Evolutionary conservation across 2,113 vertebrate species (phyloP), one percentile per base, ranked within the genome.

Genomic region (Sphyrna mokarran): DNA sequence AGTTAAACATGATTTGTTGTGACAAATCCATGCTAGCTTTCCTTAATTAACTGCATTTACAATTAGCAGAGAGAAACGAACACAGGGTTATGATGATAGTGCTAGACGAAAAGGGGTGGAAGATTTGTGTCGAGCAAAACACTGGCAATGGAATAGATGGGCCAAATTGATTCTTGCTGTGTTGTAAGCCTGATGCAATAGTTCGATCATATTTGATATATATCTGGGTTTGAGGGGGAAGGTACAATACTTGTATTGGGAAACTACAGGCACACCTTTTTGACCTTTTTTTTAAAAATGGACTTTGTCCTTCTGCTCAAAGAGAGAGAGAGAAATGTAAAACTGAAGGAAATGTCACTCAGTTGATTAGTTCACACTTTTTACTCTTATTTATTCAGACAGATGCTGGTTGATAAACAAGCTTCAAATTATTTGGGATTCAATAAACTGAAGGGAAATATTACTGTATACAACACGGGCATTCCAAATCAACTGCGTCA

Each of bases 361-460:
- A 23, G 66, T 94, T 43, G 20, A 69, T 70, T 70, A 70, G 37
- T 2, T 94, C 54, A 90, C 9, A 61, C 6, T 20, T 91, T 90
- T 90, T 61, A 90, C 37, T 83, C 13, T 54, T 96, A 95, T 97
- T 96, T 96, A 96, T 96, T 96, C 96, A 96, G 96, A 96, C 96
- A 96, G 95, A 43, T 86, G 69, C 95, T 70, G 58, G 43, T 69
- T 95, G 85, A 96, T 83, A 93, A 80, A 72, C n/a, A 68, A 66
- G 33, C 63, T 23, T 58, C 69, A 1, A 76, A 37, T 66, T 93
- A 66, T 33, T 93, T 93, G 16, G 33, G 89, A 93, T 93, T 66
- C 89, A 37, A 68, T 20, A 63, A 91, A 63, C 18, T 66, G 14
- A 93, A 63, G 16, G 20, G 14, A 66, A 91, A 91, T 33, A 37